Evolutionary conservation across 2,113 vertebrate species (phyloP), one percentile per base, ranked within the genome.

Genomic region (Fulica atra): DNA sequence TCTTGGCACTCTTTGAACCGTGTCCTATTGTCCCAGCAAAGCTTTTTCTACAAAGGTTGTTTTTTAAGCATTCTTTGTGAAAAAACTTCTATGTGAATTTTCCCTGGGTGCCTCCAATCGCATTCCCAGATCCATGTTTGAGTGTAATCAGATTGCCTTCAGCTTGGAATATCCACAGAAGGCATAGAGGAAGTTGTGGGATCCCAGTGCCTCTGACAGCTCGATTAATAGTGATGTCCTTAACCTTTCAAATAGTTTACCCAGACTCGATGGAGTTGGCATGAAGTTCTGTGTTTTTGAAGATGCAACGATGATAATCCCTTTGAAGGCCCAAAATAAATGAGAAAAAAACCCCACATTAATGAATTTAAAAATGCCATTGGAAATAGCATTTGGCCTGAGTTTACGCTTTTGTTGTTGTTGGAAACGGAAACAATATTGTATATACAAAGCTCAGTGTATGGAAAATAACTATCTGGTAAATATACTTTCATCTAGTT

Each of bases 261-360:
- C 38, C 38, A 28, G n/a, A 28, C 60, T 88, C 59, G 70, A 53
- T 6, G 11, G 88, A 48, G 14, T 54, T 93, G 81, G 82, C 78
- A 33, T 36, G 56, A 38, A 63, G 44, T 69, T 89, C 6, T 53
- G 61, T 77, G 36, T 63, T 78, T 78, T 86, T 86, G 72, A 79
- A 91, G 66, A 70, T 59, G 66, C 38, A 33, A 3, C 4, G 26
- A 31, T 77, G 65, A 46, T 73, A 89, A 86, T 92, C 54, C 81
- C 50, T 93, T 92, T 86, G 85, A 93, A 69, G 77, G 56, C 76
- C 50, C 61, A 72, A 86, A 91, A 86, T 69, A 81, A 95, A 77
- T 63, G 46, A 11, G 40, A n/a, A 53, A n/a, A 53, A 76, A 70
- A 54, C n/a, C n/a, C n/a, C n/a, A 38, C 40, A 82, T 83, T 57